phyloP scores from a whole-genome alignment of 1,140 invertebrate genomes.

The Colletes gigas region DNA sequence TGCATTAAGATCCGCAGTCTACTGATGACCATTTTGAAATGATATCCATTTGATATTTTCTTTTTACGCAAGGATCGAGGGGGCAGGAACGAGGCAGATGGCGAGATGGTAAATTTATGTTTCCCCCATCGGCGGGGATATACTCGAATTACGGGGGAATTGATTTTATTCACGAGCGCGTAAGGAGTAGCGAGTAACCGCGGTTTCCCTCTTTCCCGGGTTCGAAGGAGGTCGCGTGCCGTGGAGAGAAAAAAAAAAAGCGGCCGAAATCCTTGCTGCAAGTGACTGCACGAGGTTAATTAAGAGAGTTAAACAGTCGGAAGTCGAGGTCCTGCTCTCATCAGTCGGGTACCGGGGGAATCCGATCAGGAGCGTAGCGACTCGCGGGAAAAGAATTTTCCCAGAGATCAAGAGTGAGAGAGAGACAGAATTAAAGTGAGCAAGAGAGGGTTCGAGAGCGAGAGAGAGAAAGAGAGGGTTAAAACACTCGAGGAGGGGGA shows the following conservation, averaged over 20 bases:
- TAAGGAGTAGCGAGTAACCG: background rate
- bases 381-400: constrained; percentile 44
- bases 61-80: no score
- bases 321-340: constrained; percentile 52
- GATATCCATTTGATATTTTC: no score
- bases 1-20: no score
- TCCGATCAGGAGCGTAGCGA: constrained; percentile 37
- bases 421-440: background rate
- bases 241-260: constrained; percentile 18
- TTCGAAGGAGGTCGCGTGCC: constrained; percentile 50
- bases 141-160: background rate
- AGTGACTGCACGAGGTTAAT: constrained; percentile 51
- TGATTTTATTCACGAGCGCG: background rate
- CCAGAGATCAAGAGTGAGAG: constrained; percentile 1
- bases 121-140: no score
- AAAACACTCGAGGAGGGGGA: constrained; percentile 6
- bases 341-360: constrained; percentile 24
- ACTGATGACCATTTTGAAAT: no score
- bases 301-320: constrained; percentile 61
- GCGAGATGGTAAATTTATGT: no score
- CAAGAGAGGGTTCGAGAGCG: background rate
- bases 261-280: constrained; percentile 28
- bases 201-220: background rate
- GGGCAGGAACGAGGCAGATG: no score
- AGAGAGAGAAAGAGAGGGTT: constrained; percentile 17